Evolutionary conservation across 1,140 invertebrate genomes (phyloP).

Genomic region (Drosophila pallidifrons): DNA sequence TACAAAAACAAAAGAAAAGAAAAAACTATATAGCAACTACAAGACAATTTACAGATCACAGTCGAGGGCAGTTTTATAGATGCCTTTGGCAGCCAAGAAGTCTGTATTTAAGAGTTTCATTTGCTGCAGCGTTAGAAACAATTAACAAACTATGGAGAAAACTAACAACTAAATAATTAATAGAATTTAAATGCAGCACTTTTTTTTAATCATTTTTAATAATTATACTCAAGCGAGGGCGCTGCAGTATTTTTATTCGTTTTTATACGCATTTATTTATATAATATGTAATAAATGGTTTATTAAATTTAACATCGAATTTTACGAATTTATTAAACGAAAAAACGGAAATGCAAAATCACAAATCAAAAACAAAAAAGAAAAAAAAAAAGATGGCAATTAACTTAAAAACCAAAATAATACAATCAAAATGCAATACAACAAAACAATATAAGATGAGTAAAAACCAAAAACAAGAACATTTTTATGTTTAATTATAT

Average conservation of each 20-base stretch:
- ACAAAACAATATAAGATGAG: constrained; percentile 45
- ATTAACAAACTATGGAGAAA: constrained; percentile 11
- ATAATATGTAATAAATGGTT: constrained; percentile 68
- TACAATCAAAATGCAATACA: constrained; percentile 69
- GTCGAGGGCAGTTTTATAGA: constrained; percentile 45
- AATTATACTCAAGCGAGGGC: constrained; percentile 13
- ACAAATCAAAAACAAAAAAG: constrained; percentile 56
- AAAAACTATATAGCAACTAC: constrained; percentile 19
- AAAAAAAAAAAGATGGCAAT: constrained; percentile 38
- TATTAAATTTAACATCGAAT: constrained; percentile 83
- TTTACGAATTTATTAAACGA: constrained; percentile 77
- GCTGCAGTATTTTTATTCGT: constrained; percentile 57
- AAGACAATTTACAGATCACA: constrained; percentile 23
- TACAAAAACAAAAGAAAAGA: constrained; percentile 1
- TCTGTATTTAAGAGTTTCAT: constrained; percentile 52
- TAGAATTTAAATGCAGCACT: constrained; percentile 56
- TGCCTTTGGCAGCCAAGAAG: constrained; percentile 23
- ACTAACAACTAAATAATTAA: constrained; percentile 32
- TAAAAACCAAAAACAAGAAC: constrained; percentile 39
- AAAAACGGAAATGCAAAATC: constrained; percentile 38
- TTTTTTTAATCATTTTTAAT: constrained; percentile 46
- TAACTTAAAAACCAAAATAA: constrained; percentile 63
- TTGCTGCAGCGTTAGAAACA: constrained; percentile 46
- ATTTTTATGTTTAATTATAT: constrained; percentile 78
- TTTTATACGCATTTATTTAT: constrained; percentile 78